Evolutionary conservation across 2,797 vertebrate species (phyloP).

Genomic region (Argentina silus): DNA sequence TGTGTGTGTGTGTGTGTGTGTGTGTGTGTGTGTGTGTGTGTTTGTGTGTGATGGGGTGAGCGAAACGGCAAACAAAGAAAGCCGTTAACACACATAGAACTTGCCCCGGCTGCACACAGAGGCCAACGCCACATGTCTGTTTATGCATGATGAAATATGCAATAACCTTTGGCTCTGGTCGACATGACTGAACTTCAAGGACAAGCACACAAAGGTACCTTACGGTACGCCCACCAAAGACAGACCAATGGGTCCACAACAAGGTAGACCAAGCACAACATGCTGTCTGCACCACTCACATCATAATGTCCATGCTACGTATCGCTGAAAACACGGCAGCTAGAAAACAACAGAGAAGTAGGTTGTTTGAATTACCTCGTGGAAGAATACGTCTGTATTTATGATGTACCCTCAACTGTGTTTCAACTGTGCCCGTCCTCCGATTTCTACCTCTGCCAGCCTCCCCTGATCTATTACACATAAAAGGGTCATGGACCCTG

Average conservation of each 20-base stretch:
- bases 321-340: background rate
- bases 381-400: background rate
- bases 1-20: no score
- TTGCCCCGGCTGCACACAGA: background rate
- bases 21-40: no score
- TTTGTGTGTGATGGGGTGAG: no score
- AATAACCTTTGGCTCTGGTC: background rate
- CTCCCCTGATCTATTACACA: background rate
- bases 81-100: no score
- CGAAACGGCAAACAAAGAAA: no score
- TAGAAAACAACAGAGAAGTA: background rate
- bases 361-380: background rate
- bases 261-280: background rate
- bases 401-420: background rate
- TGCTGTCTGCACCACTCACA: background rate
- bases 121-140: background rate
- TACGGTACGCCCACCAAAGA: background rate
- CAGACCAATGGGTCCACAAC: background rate
- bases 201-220: background rate
- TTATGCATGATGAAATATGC: constrained; percentile 2
- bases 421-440: no score
- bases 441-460: background rate
- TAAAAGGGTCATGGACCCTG: background rate
- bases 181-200: background rate
- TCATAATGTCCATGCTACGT: background rate